A percentile compares a stretch with the other conserved stretches of the same genome.
These are phyloP conservation scores for Heteropelma amictum DNA, from an alignment of 2,888 invertebrate genomes.

Conservation along the genomic window DNA sequence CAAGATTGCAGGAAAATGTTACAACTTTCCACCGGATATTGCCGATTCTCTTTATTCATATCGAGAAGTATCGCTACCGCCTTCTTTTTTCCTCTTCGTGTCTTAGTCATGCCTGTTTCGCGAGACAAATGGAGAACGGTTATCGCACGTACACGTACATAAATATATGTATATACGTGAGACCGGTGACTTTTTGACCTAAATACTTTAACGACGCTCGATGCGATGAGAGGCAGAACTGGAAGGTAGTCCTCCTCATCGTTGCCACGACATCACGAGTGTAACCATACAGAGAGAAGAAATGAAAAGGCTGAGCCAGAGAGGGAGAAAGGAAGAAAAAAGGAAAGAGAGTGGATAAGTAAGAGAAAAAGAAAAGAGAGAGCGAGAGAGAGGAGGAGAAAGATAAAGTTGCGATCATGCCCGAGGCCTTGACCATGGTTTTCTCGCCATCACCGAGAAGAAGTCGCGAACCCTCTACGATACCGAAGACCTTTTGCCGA, in stretches of 20 bases:
- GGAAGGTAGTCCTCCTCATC: constrained; percentile 1
- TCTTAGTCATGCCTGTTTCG: constrained; percentile 44
- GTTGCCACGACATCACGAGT: constrained; percentile 55
- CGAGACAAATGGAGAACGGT: constrained; percentile 63
- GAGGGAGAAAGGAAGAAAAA: constrained; percentile 11
- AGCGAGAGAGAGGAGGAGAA: constrained; percentile 18
- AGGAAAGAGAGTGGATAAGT: constrained; percentile 18
- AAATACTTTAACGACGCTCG: constrained; percentile 73
- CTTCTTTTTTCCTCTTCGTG: constrained; percentile 6
- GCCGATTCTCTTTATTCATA: neutral
- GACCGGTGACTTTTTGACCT: constrained; percentile 76
- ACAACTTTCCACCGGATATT: constrained; percentile 3
- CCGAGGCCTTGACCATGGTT: constrained; percentile 74
- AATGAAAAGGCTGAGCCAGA: constrained; percentile 40
- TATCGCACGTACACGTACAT: constrained; percentile 57
- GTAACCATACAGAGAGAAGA: constrained; percentile 43
- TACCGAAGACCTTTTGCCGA: constrained; percentile 16
- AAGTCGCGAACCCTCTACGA: constrained; percentile 42
- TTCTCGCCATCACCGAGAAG: constrained; percentile 50
- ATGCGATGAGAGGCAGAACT: constrained; percentile 25
- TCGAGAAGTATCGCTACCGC: constrained; percentile 51
- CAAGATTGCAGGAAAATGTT: neutral
- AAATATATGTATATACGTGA: constrained; percentile 56
- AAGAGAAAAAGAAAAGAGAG: constrained; percentile 11
- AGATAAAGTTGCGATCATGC: constrained; percentile 31